Percentiles rank a stretch among this genome's conserved stretches.
phyloP scores from a whole-genome alignment of 2,797 vertebrate species.

The Thalassophryne amazonica region DNA sequence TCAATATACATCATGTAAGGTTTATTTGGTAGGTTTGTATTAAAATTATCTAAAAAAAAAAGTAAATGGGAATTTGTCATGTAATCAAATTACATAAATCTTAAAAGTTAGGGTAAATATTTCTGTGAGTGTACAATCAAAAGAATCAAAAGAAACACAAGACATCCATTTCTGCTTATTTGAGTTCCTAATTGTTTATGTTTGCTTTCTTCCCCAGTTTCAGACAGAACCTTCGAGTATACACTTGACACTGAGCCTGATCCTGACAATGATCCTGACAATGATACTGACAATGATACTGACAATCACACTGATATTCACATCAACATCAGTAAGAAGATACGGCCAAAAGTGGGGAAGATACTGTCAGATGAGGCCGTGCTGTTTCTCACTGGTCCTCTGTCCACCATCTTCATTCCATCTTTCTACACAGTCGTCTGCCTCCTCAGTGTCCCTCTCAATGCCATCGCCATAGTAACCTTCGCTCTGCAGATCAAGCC shows the following conservation, averaged over 20 bases:
- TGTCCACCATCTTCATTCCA: constrained; percentile 85
- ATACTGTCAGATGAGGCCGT: constrained; percentile 52
- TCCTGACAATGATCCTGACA: accelerated
- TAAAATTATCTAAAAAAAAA: too few relatives aligned
- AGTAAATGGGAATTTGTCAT: too few relatives aligned
- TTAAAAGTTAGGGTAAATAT: too few relatives aligned
- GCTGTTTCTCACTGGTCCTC: constrained; percentile 72
- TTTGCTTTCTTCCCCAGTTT: constrained; percentile 19
- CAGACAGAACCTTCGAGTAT: not conserved
- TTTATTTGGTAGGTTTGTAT: too few relatives aligned
- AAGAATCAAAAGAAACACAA: not conserved
- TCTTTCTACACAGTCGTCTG: constrained; percentile 83
- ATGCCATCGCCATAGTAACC: constrained; percentile 76
- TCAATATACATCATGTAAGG: too few relatives aligned
- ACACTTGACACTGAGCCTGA: accelerated
- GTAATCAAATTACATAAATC: too few relatives aligned
- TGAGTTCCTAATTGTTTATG: not conserved
- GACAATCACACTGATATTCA: not conserved
- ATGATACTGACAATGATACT: accelerated
- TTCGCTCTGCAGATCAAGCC: constrained; percentile 79
- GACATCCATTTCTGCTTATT: not conserved
- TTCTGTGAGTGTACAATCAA: too few relatives aligned
- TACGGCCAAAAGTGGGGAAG: too few relatives aligned
- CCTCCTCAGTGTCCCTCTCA: constrained; percentile 83
- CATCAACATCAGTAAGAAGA: accelerated